Percentiles rank a stretch among this genome's conserved stretches.
phyloP scores from a whole-genome alignment of 2,113 vertebrate genomes.

The Plectropomus leopardus region DNA sequence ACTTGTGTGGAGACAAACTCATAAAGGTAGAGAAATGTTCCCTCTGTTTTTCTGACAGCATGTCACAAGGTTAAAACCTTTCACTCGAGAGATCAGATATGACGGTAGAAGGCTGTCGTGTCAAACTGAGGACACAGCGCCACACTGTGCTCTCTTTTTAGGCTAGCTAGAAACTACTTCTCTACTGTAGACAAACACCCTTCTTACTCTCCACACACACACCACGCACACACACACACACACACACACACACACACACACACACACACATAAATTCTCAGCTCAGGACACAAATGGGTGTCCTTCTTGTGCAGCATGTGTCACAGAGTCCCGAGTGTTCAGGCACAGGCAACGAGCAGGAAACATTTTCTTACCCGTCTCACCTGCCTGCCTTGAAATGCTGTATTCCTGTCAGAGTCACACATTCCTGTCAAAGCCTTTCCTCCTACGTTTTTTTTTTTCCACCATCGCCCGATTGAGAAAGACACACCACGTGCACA shows the following conservation, averaged over 20 bases:
- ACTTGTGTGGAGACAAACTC: slow-evolving; percentile 10
- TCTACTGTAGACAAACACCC: not conserved
- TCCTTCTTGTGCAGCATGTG: slow-evolving; percentile 31
- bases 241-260: not conserved
- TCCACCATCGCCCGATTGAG: slow-evolving; percentile 19
- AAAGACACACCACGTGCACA: slow-evolving; percentile 16
- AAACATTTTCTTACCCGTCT: slow-evolving; percentile 46
- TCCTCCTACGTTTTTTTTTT: slow-evolving; percentile 7
- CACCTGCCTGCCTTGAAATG: slow-evolving; percentile 65
- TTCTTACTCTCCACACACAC: not conserved
- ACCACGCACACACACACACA: not conserved
- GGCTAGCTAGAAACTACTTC: not conserved
- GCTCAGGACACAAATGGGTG: slow-evolving; percentile 28
- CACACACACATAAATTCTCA: not conserved
- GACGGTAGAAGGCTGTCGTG: slow-evolving; percentile 13
- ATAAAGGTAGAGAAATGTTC: not conserved
- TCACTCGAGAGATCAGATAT: slow-evolving; percentile 27
- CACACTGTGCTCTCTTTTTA: not conserved
- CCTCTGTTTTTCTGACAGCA: slow-evolving; percentile 14
- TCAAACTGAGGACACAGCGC: slow-evolving; percentile 35
- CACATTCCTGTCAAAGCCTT: slow-evolving; percentile 52
- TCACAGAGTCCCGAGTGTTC: slow-evolving; percentile 45
- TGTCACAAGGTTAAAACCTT: slow-evolving; percentile 52
- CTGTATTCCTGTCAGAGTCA: slow-evolving; percentile 57
- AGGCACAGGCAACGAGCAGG: slow-evolving; percentile 37